phyloP scores from a whole-genome alignment of 2,888 invertebrate genomes.

The Scaptodrosophila latifasciaeformis region DNA sequence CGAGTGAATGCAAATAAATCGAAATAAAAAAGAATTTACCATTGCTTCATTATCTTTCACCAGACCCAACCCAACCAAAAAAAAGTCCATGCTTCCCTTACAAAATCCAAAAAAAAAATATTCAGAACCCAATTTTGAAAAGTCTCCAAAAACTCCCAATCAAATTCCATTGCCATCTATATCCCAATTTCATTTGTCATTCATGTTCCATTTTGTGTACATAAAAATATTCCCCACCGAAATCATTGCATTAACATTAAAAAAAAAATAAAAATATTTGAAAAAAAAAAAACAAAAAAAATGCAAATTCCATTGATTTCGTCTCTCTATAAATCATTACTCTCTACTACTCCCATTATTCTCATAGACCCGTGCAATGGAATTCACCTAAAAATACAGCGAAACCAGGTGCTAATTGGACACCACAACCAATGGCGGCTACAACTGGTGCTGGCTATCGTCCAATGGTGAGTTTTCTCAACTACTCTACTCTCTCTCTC shows the following conservation, averaged over 20 bases:
- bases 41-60: no score
- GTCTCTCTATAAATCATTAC: slow-evolving; percentile 59
- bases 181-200: no score
- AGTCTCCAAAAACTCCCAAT: no score
- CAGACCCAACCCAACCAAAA: no score
- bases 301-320: slow-evolving; percentile 55
- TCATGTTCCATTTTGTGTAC: slow-evolving; percentile 44
- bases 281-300: slow-evolving; percentile 22
- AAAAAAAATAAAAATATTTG: no score
- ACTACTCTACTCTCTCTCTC: slow-evolving; percentile 29
- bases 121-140: no score
- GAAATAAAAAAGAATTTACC: no score
- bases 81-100: no score
- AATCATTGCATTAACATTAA: slow-evolving; percentile 18
- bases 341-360: slow-evolving; percentile 69
- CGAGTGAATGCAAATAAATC: no score
- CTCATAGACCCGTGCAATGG: slow-evolving; percentile 89
- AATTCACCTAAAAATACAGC: slow-evolving; percentile 91
- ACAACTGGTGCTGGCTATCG: slow-evolving; percentile 91
- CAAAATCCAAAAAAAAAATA: no score
- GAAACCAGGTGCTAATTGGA: slow-evolving; percentile 87
- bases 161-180: no score
- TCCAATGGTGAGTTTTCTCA: slow-evolving; percentile 83
- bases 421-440: slow-evolving; percentile 91
- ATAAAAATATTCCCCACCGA: slow-evolving; percentile 29